Evolutionary conservation across 2,113 vertebrate genomes (phyloP), one percentile per base, ranked within the genome.

Genomic region (Andinoacara biseriatus): DNA sequence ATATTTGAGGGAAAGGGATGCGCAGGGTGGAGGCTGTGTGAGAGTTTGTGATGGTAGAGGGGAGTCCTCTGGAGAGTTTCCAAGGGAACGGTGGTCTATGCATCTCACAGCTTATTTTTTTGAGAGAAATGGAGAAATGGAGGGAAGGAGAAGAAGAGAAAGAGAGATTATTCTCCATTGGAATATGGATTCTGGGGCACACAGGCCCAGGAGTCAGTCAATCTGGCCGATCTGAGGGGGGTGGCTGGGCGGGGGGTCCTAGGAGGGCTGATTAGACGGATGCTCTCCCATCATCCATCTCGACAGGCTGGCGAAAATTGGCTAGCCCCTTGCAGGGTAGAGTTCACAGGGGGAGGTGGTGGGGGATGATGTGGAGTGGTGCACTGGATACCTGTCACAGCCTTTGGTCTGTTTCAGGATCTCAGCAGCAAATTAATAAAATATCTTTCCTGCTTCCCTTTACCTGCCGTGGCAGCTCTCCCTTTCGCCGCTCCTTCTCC

Each of bases 211-310:
- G 94, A 95, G 95, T 94, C 94, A 94, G 94, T 96, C 95, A 96
- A 96, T 95, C 94, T 94, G 92, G 90, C 80, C 10, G 43, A 91
- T 93, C 91, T 92, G 76, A 92, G 92, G 96, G 96, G 96, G 96
- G 93, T 93, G 95, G 95, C 86, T 35, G 89, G 90, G 94, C 86
- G 76, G 94, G 95, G 96, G 97, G 96, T 98, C 97, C 98, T 98
- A 93, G 95, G 97, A 98, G 98, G 97, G 97, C 97, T 99, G 98
- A 98, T 99, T 98, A 99, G 97, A 97, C 96, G 97, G 97, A 97
- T 96, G 96, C 96, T 96, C 97, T 98, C 97, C 97, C 97, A 97
- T 98, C 98, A 97, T 97, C 97, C 97, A 97, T 96, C 97, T 97
- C 93, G 98, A 97, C 97, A 97, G 97, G 98, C 97, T 96, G 97